Evolutionary conservation across 2,113 vertebrate species (phyloP).

Genomic region (Varanus komodoensis): DNA sequence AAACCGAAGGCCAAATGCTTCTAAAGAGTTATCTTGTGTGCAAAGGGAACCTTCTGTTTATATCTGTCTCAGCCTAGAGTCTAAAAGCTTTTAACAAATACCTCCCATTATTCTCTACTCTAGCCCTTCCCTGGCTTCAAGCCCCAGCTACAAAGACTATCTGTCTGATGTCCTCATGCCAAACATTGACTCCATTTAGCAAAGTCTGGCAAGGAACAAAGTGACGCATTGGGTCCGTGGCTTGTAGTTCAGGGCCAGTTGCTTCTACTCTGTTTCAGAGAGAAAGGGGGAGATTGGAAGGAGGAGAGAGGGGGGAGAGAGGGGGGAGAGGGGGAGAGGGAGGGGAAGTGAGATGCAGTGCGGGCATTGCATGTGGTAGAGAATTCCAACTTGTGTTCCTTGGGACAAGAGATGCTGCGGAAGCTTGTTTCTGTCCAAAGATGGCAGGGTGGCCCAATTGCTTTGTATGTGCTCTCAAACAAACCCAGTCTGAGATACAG

Average conservation of each 20-base stretch:
- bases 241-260: constrained; percentile 54
- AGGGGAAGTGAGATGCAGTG: background rate
- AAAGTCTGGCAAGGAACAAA: constrained; percentile 45
- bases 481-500: no score
- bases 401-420: background rate
- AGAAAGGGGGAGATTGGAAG: background rate
- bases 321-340: no score
- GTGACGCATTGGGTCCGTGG: constrained; percentile 21
- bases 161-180: constrained; percentile 50
- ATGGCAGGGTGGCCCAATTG: no score
- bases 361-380: background rate
- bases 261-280: constrained; percentile 7
- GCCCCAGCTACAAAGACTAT: constrained; percentile 50
- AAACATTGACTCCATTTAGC: constrained; percentile 71
- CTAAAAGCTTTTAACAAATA: background rate
- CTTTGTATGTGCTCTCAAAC: no score
- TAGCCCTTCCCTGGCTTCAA: constrained; percentile 35
- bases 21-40: constrained; percentile 56
- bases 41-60: constrained; percentile 64
- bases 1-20: constrained; percentile 38
- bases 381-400: background rate
- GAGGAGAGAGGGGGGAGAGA: background rate
- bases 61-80: constrained; percentile 52
- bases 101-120: constrained; percentile 38
- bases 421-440: no score